Base-by-base conservation (phyloP, 2,888 invertebrate species). In the Caenorhabditis sp. region DNA sequence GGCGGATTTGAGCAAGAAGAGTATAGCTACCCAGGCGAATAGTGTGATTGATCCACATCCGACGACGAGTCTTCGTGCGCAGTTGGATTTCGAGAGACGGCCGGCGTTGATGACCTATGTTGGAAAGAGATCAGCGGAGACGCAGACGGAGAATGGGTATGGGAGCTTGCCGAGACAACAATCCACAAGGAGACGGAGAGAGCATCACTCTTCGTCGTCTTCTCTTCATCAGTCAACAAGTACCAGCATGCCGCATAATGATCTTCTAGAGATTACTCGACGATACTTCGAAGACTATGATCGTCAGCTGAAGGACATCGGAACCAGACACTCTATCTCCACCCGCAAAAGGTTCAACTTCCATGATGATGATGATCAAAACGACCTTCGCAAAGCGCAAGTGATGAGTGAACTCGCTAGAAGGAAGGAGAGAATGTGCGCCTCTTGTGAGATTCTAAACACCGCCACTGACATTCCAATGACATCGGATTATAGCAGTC, bases 381-480 rank as follows among this genome's bases (percentile, higher is more conserved):
- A 90, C 74, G 89, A 89, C 23, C 87, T 91, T 53, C 90, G 91
- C 83, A 91, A 91, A 84, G 89, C 90, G 50, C 89, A 91, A 77
- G 90, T 92, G 59, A 69, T 82, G 79, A 90, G 90, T 54, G 92
- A 92, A 85, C 91, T 92, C 70, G 91, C 91, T 14, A 88, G 91
- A 62, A 88, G 92, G n/a, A 89, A 91, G 56, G 90, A 90, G 79
- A 91, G 91, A 81, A 90, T 92, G 69, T 91, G 83, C 58, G 79
- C 80, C 2, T 75, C 80, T 66, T 76, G 78, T 56, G 84, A 84
- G 59, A 69, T 84, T 26, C 71, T 79, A 5, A 59, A 73, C 7
- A 54, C 70, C 4, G 61, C 65, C 26, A 60, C 59, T 8, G 54
- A 64, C 23, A 38, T 63, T 31, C 63, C 72, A 10, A 62, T 62